Conservation (phyloP, 2,888 invertebrate genomes). For the Coenonympha glycerion region DNA sequence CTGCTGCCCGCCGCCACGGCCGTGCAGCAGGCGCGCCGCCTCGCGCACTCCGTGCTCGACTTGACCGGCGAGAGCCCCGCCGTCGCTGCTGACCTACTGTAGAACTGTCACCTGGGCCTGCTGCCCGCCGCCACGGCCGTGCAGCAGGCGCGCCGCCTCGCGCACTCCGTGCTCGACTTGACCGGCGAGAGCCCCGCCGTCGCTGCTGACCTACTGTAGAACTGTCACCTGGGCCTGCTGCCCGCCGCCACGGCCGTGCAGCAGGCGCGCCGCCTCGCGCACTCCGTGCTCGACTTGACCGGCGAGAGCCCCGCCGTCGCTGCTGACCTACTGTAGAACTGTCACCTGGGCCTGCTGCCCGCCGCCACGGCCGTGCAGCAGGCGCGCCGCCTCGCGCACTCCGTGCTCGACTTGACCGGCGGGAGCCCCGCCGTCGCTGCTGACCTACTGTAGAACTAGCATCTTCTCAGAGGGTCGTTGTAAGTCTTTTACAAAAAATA, state of each 20-base stretch:
- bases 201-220: conserved; percentile 9
- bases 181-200: conserved; percentile 73
- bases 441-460: neutral
- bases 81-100: conserved; percentile 24
- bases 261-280: conserved; percentile 87
- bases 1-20: conserved; percentile 88
- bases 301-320: conserved; percentile 67
- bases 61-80: conserved; percentile 77
- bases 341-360: conserved; percentile 86
- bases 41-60: conserved; percentile 88
- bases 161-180: conserved; percentile 86
- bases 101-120: conserved; percentile 87
- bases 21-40: conserved; percentile 86
- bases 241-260: conserved; percentile 89
- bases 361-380: conserved; percentile 90
- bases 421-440: conserved; percentile 64
- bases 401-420: conserved; percentile 82
- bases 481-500: too few species aligned
- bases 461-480: neutral
- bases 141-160: conserved; percentile 87
- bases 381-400: conserved; percentile 86
- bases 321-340: neutral
- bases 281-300: conserved; percentile 84
- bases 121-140: conserved; percentile 88
- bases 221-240: conserved; percentile 83